Evolutionary conservation across 2,888 invertebrate species (phyloP).

Genomic region (Belgica antarctica): DNA sequence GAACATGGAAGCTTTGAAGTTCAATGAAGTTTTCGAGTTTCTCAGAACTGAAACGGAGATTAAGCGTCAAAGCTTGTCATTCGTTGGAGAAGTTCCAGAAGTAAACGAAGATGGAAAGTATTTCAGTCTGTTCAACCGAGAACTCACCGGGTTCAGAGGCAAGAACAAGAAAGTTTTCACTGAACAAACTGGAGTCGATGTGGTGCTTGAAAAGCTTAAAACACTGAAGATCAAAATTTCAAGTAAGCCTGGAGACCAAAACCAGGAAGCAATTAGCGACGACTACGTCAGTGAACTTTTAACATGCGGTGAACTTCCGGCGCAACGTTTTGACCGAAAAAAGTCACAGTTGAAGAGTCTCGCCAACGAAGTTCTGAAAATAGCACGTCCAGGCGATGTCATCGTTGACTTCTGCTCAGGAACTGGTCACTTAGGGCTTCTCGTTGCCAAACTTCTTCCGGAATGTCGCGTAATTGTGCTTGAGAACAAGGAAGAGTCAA

Average conservation of each 20-base stretch:
- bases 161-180: slow-evolving; percentile 68
- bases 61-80: not conserved
- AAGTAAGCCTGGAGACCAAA: slow-evolving; percentile 49
- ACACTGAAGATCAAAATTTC: not conserved
- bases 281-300: slow-evolving; percentile 58
- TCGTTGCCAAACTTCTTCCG: slow-evolving; percentile 77
- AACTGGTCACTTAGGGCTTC: slow-evolving; percentile 86
- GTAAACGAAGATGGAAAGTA: slow-evolving; percentile 39
- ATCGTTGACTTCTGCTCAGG: slow-evolving; percentile 95
- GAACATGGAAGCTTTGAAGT: slow-evolving; percentile 47
- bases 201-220: slow-evolving; percentile 52
- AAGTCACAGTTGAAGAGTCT: slow-evolving; percentile 84
- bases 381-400: slow-evolving; percentile 65
- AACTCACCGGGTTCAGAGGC: slow-evolving; percentile 73
- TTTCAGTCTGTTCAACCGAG: slow-evolving; percentile 71
- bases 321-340: slow-evolving; percentile 70
- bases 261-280: not conserved
- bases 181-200: slow-evolving; percentile 71
- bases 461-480: slow-evolving; percentile 75
- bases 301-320: slow-evolving; percentile 74
- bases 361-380: slow-evolving; percentile 68
- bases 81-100: not conserved
- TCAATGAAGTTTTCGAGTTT: not conserved
- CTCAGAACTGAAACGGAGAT: not conserved
- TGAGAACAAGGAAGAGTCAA: slow-evolving; percentile 88